These are phyloP conservation scores for Pachymerium ferrugineum DNA, from an alignment of 2,888 invertebrate species.

Conservation along the genomic window DNA sequence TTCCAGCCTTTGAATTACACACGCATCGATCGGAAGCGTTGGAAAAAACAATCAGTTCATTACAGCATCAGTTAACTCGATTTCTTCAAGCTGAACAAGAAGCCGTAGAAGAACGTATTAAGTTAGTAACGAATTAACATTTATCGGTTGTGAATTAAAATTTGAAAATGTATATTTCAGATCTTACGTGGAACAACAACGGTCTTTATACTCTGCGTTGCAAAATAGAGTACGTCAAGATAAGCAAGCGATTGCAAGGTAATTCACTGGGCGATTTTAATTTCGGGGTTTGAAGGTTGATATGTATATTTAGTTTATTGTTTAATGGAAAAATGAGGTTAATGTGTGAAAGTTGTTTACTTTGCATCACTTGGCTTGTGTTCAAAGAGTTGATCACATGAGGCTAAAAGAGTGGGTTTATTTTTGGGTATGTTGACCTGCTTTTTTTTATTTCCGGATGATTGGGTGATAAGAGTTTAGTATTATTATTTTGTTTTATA, in stretches of 20 bases:
- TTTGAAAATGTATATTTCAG: neutral
- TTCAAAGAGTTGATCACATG: conserved; percentile 10
- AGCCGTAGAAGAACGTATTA: conserved; percentile 23
- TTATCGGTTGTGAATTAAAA: neutral
- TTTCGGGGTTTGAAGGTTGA: neutral
- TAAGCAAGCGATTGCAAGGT: conserved; percentile 29
- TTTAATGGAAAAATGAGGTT: neutral
- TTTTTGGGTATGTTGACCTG: conserved; percentile 1
- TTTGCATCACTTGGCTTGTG: neutral
- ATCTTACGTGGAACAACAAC: neutral
- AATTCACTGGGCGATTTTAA: neutral
- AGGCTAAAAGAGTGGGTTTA: neutral
- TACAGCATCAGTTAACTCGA: conserved; percentile 28
- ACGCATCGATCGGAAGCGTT: conserved; percentile 12
- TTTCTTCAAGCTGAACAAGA: conserved; percentile 13
- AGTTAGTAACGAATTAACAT: neutral
- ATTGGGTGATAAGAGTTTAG: neutral
- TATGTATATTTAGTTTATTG: neutral
- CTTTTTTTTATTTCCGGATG: conserved; percentile 12
- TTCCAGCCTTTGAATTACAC: conserved; percentile 22
- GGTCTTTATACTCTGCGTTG: neutral
- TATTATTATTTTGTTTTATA: neutral
- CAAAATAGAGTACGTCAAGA: conserved; percentile 23
- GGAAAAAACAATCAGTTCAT: neutral
- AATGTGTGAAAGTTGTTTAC: neutral